Evolutionary conservation across 2,113 vertebrate genomes (phyloP).

Genomic region (Chloebia gouldiae): DNA sequence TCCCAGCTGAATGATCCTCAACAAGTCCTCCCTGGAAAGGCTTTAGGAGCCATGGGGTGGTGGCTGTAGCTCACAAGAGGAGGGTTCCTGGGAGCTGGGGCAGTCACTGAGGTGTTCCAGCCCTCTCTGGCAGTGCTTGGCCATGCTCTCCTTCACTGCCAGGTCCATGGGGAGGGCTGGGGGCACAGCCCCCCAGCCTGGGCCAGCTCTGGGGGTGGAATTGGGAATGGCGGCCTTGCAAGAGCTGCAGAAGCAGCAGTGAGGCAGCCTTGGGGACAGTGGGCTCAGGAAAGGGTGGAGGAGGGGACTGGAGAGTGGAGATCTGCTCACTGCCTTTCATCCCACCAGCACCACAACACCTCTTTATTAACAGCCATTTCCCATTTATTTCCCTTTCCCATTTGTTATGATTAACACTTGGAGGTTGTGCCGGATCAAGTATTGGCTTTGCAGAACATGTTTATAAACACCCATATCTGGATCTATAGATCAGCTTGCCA

Average conservation of each 20-base stretch:
- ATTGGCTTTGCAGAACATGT: not conserved
- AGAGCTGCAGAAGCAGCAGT: not conserved
- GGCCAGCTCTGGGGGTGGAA: accelerated
- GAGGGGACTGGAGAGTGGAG: accelerated
- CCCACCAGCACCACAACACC: not conserved
- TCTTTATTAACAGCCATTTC: not conserved
- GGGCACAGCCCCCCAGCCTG: not conserved
- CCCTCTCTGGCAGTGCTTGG: not conserved
- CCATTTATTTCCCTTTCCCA: not conserved
- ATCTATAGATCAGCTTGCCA: not conserved
- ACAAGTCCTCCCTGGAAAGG: not conserved
- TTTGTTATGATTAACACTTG: not conserved
- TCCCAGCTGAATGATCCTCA: not conserved
- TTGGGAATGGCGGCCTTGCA: not conserved
- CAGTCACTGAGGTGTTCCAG: not conserved
- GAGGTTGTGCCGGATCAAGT: not conserved
- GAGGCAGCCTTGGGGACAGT: not conserved
- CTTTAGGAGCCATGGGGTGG: conserved; percentile 19
- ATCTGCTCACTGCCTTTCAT: not conserved
- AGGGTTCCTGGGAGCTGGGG: not conserved
- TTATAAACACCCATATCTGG: not conserved
- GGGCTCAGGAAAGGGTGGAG: not conserved
- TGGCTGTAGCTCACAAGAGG: conserved; percentile 9
- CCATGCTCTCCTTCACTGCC: too few species aligned
- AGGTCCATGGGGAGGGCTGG: accelerated